Evolutionary conservation across 2,888 invertebrate genomes (phyloP).

Genomic region (Nematopogon swammerdamellus): DNA sequence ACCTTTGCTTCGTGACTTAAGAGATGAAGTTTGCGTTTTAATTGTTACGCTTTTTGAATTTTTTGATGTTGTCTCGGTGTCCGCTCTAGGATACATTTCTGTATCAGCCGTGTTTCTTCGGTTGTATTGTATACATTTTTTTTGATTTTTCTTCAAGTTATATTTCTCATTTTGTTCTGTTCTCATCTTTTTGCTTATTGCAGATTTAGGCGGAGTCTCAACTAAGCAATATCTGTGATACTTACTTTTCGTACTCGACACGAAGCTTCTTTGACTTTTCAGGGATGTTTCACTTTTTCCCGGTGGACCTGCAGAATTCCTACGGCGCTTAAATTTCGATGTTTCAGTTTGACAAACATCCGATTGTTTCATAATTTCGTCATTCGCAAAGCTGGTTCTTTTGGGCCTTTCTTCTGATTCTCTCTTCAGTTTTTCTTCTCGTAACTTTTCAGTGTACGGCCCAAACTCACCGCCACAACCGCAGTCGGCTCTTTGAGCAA

Average conservation of each 20-base stretch:
- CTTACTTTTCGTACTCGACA: not conserved
- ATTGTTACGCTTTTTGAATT: too few relatives aligned
- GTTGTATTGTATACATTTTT: not conserved
- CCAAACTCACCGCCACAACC: too few relatives aligned
- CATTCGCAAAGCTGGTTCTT: not conserved
- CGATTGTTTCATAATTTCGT: too few relatives aligned
- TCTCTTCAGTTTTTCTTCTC: not conserved
- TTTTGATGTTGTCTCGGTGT: slow-evolving; percentile 9
- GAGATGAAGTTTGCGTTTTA: too few relatives aligned
- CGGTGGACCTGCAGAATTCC: not conserved
- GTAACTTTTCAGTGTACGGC: too few relatives aligned
- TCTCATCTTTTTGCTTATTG: not conserved
- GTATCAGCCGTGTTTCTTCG: slow-evolving; percentile 13
- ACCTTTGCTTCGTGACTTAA: too few relatives aligned
- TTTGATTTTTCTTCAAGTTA: too few relatives aligned
- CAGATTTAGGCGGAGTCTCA: not conserved
- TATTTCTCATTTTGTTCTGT: not conserved
- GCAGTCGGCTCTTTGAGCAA: not conserved
- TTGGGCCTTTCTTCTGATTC: not conserved
- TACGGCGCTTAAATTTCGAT: not conserved
- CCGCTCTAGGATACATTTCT: slow-evolving; percentile 14
- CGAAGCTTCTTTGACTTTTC: not conserved
- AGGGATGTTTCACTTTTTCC: too few relatives aligned
- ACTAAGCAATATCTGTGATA: not conserved
- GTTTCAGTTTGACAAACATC: too few relatives aligned